phyloP scores from a whole-genome alignment of 2,797 vertebrate genomes.

The Tragopan temminckii region DNA sequence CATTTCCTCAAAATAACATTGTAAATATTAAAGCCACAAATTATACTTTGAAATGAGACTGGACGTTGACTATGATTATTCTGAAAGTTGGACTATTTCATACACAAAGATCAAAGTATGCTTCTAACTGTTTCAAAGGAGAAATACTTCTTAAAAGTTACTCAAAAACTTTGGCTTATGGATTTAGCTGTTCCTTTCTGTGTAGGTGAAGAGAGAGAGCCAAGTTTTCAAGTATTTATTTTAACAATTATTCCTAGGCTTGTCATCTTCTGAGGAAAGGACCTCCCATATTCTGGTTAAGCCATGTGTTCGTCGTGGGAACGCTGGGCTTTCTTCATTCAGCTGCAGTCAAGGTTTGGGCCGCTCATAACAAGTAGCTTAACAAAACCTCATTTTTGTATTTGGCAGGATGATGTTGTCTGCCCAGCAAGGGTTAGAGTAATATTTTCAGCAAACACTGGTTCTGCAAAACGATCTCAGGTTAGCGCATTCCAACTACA shows the following conservation, averaged over 20 bases:
- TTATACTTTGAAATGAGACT: constrained; percentile 22
- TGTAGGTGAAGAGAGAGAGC: constrained; percentile 39
- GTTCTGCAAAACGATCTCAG: not conserved
- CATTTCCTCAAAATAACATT: constrained; percentile 41
- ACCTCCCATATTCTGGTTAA: constrained; percentile 20
- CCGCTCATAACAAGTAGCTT: constrained; percentile 20
- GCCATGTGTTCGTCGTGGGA: not conserved
- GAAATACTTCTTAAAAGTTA: not conserved
- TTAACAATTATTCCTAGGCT: constrained; percentile 39
- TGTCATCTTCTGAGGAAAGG: constrained; percentile 43
- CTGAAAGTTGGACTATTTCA: constrained; percentile 23
- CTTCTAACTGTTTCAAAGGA: not conserved
- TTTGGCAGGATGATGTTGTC: not conserved
- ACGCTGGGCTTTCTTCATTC: not conserved
- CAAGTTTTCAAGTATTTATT: constrained; percentile 56
- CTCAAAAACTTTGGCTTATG: not conserved
- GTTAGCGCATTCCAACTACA: not conserved
- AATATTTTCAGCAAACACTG: not conserved
- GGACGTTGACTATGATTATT: constrained; percentile 5
- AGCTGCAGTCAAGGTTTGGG: constrained; percentile 12
- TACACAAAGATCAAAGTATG: constrained; percentile 25
- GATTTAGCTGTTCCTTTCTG: constrained; percentile 2
- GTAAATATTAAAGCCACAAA: constrained; percentile 56
- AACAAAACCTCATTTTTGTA: not conserved
- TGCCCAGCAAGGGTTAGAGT: not conserved